Percentiles rank a stretch among this genome's conserved stretches.
These are phyloP conservation scores for Conistra vaccinii DNA, from an alignment of 2,888 invertebrate species.

Conservation along the genomic window DNA sequence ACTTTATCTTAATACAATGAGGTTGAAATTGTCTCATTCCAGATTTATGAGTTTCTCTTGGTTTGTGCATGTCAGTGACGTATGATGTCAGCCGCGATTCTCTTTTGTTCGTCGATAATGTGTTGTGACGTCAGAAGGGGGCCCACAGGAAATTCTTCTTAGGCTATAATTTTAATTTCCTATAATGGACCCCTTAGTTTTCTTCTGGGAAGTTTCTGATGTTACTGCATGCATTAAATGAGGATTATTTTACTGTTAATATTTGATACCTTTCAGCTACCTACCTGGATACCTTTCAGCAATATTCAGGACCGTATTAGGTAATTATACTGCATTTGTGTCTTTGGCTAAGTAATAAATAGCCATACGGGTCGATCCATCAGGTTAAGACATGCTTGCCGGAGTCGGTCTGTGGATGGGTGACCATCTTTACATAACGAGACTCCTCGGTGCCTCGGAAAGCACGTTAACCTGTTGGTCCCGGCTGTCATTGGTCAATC, in stretches of 20 bases:
- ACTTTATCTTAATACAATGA: not conserved
- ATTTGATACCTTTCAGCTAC: not conserved
- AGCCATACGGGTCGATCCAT: no score
- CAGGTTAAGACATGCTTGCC: no score
- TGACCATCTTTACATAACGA: no score
- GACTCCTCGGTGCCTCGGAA: no score
- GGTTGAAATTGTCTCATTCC: slow-evolving; percentile 14
- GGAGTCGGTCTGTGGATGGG: no score
- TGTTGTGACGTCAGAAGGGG: slow-evolving; percentile 72
- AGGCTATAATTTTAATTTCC: slow-evolving; percentile 67
- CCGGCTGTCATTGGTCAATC: no score
- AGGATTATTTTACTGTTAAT: no score
- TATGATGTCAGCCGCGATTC: slow-evolving; percentile 77
- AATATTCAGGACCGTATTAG: not conserved
- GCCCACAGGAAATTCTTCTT: slow-evolving; percentile 57
- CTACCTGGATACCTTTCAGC: not conserved
- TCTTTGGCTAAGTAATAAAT: no score
- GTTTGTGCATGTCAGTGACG: slow-evolving; percentile 75
- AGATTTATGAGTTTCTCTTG: slow-evolving; percentile 9
- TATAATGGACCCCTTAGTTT: slow-evolving; percentile 52
- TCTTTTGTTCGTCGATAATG: slow-evolving; percentile 80
- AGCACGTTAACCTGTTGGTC: no score
- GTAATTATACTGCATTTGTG: not conserved
- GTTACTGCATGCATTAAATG: not conserved
- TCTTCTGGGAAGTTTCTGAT: slow-evolving; percentile 13